Percentiles rank a stretch among this genome's conserved stretches.
Evolutionary conservation across 2,113 vertebrate species (phyloP).

Genomic region (Amphiprion ocellaris): DNA sequence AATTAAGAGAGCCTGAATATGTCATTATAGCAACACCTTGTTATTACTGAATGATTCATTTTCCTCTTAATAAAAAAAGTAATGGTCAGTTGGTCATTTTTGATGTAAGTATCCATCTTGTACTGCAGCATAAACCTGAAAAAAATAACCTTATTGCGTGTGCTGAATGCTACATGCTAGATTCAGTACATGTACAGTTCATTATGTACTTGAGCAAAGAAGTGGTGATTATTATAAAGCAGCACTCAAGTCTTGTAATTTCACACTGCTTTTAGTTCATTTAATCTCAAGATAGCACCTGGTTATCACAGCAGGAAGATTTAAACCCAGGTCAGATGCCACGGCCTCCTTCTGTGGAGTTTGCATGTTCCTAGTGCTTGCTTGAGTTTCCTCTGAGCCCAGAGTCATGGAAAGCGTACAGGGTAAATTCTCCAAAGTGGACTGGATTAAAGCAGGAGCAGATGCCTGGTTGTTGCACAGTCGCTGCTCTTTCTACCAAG

Average conservation of each 20-base stretch:
- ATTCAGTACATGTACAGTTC: neutral
- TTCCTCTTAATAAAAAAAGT: neutral
- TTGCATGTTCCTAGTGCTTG: no score
- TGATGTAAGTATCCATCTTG: conserved; percentile 16
- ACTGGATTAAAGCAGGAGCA: no score
- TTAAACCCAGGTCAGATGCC: no score
- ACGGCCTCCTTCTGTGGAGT: no score
- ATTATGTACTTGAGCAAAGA: no score
- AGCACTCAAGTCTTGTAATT: neutral
- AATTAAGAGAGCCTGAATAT: conserved; percentile 25
- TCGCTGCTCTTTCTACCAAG: no score
- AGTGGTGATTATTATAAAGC: neutral
- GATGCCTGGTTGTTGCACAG: no score
- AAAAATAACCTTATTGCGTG: neutral
- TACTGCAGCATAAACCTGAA: neutral
- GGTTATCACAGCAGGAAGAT: no score
- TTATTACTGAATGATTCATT: neutral
- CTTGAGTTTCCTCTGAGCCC: no score
- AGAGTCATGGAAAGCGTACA: no score
- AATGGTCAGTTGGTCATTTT: neutral
- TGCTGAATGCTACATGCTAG: neutral
- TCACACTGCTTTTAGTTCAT: neutral
- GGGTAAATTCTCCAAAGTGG: no score
- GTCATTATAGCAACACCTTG: conserved; percentile 18
- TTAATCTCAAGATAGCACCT: neutral